Evolutionary conservation across 1,140 invertebrate genomes (phyloP).

Genomic region (Muscidifurax raptorellus): DNA sequence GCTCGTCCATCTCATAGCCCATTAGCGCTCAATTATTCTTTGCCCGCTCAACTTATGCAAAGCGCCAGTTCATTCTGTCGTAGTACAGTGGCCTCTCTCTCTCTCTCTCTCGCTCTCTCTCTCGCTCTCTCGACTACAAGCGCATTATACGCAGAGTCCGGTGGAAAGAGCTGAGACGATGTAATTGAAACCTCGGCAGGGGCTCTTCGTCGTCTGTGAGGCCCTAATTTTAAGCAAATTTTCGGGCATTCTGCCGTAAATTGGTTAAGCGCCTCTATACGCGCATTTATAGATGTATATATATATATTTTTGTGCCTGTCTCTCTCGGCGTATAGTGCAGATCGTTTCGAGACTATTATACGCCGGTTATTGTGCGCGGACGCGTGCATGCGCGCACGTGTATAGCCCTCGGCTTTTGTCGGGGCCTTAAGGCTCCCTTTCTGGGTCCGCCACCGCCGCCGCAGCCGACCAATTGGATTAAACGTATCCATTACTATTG

Average conservation of each 20-base stretch:
- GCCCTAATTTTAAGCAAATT: constrained; percentile 58
- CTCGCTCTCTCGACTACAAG: constrained; percentile 12
- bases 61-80: not conserved
- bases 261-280: constrained; percentile 58
- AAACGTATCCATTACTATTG: constrained; percentile 72
- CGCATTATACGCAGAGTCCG: constrained; percentile 26
- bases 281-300: not conserved
- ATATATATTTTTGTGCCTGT: constrained; percentile 16
- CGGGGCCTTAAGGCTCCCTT: constrained; percentile 57
- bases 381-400: constrained; percentile 7
- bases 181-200: constrained; percentile 10
- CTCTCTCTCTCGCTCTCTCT: no score
- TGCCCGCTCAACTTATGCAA: constrained; percentile 33
- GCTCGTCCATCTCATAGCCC: not conserved
- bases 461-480: constrained; percentile 67
- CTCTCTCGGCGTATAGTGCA: not conserved
- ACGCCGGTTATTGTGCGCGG: constrained; percentile 12
- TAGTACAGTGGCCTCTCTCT: no score
- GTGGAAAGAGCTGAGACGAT: not conserved
- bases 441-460: constrained; percentile 30
- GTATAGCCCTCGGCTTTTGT: constrained; percentile 55
- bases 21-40: constrained; percentile 24
- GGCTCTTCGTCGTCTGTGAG: not conserved
- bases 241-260: constrained; percentile 56
- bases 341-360: constrained; percentile 10